Evolutionary conservation across 2,888 invertebrate genomes (phyloP).

Genomic region (Carpatolechia fugitivella): DNA sequence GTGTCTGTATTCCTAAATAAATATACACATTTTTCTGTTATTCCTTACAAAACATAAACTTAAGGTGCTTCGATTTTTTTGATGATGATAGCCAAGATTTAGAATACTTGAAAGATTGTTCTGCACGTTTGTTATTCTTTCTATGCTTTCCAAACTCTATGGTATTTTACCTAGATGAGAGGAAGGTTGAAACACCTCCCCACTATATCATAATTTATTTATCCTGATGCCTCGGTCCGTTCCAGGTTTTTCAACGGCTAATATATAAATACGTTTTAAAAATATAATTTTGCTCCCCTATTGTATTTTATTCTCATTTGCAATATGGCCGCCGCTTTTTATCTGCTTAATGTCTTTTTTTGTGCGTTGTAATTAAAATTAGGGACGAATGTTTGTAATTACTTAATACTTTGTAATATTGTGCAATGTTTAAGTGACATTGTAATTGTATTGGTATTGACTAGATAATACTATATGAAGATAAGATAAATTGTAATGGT

Average conservation of each 20-base stretch:
- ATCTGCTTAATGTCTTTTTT: slow-evolving; percentile 75
- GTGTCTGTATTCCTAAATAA: no score
- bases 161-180: slow-evolving; percentile 47
- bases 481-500: no score
- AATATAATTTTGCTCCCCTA: slow-evolving; percentile 34
- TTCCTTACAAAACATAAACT: no score
- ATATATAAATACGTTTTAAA: slow-evolving; percentile 48
- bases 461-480: no score
- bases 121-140: no score
- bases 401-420: background rate
- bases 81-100: no score
- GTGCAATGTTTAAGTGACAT: no score
- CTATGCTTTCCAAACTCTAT: slow-evolving; percentile 37
- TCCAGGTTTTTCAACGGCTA: slow-evolving; percentile 46
- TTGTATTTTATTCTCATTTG: slow-evolving; percentile 59
- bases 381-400: background rate
- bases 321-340: slow-evolving; percentile 67
- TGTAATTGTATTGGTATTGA: no score
- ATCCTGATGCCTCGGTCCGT: slow-evolving; percentile 66
- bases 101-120: no score
- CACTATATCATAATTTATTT: slow-evolving; percentile 79
- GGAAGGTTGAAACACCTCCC: slow-evolving; percentile 48
- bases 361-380: slow-evolving; percentile 63
- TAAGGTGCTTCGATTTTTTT: no score
- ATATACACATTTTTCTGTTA: no score